These are phyloP conservation scores for Psephotus haematonotus DNA, from an alignment of 2,113 vertebrate genomes.

Conservation along the genomic window DNA sequence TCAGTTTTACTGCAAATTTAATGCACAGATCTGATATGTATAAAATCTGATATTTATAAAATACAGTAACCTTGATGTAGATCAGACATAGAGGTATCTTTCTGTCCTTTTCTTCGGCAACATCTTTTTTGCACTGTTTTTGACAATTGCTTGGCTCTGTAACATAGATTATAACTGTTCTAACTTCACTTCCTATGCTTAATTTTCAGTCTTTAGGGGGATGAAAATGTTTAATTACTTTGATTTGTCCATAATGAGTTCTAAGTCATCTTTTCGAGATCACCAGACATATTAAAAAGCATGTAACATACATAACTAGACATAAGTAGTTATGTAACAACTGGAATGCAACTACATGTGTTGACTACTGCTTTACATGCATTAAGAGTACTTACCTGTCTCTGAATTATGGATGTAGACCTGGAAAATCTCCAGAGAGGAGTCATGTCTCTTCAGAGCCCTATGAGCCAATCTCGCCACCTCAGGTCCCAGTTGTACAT, in stretches of 20 bases:
- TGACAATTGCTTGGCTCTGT: not conserved
- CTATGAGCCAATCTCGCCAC: conserved; percentile 97
- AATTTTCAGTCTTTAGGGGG: not conserved
- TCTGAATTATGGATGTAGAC: conserved; percentile 72
- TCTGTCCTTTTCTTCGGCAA: not conserved
- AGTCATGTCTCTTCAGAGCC: conserved; percentile 85
- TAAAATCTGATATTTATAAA: not conserved
- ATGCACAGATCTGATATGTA: not conserved
- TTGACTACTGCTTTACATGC: not conserved
- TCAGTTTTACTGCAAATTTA: not conserved
- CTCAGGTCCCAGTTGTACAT: conserved; percentile 85
- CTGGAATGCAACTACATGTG: not conserved
- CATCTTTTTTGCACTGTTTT: not conserved
- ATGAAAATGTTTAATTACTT: not conserved
- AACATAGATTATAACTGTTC: not conserved
- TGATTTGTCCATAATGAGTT: not conserved
- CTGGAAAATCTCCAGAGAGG: conserved; percentile 95
- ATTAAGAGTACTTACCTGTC: not conserved
- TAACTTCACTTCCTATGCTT: not conserved
- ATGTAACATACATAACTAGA: not conserved
- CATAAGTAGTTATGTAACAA: not conserved
- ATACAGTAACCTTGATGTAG: not conserved
- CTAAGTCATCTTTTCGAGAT: not conserved
- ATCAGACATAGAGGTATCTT: not conserved
- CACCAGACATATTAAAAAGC: not conserved